These are phyloP conservation scores for Zygogramma bicolorata DNA, from an alignment of 2,888 invertebrate species.

Conservation along the genomic window DNA sequence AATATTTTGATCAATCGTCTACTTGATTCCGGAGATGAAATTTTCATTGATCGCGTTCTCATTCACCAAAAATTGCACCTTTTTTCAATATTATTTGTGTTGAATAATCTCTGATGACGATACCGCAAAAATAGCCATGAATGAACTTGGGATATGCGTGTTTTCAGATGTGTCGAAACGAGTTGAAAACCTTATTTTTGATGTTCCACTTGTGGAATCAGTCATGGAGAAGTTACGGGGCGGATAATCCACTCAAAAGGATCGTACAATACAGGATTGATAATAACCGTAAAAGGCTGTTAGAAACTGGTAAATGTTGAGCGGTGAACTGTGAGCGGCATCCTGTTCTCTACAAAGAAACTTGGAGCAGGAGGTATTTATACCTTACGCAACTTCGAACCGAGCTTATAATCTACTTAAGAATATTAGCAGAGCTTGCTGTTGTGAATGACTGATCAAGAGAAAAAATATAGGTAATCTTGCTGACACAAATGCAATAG, in stretches of 20 bases:
- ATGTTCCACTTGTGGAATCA: slow-evolving; percentile 59
- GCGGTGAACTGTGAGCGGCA: slow-evolving; percentile 55
- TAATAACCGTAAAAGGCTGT: slow-evolving; percentile 55
- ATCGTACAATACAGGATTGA: slow-evolving; percentile 57
- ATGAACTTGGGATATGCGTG: slow-evolving; percentile 31
- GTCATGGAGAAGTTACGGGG: slow-evolving; percentile 55
- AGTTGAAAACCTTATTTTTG: slow-evolving; percentile 49
- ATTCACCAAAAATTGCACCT: too few species aligned
- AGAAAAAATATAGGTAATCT: slow-evolving; percentile 64
- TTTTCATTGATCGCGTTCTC: too few species aligned
- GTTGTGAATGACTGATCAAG: slow-evolving; percentile 64
- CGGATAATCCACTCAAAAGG: slow-evolving; percentile 65
- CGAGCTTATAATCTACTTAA: slow-evolving; percentile 66
- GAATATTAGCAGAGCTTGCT: slow-evolving; percentile 62
- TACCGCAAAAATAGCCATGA: too few species aligned
- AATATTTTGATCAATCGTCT: too few species aligned
- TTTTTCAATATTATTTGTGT: too few species aligned
- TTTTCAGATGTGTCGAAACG: slow-evolving; percentile 48
- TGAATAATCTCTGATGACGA: too few species aligned
- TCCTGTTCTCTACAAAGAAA: slow-evolving; percentile 50
- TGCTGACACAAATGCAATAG: slow-evolving; percentile 46
- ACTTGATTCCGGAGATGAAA: too few species aligned
- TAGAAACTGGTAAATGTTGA: slow-evolving; percentile 52
- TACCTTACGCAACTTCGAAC: slow-evolving; percentile 46
- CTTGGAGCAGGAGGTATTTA: slow-evolving; percentile 48